Conservation (phyloP, 2,113 vertebrate species). For the Ameiurus melas region DNA sequence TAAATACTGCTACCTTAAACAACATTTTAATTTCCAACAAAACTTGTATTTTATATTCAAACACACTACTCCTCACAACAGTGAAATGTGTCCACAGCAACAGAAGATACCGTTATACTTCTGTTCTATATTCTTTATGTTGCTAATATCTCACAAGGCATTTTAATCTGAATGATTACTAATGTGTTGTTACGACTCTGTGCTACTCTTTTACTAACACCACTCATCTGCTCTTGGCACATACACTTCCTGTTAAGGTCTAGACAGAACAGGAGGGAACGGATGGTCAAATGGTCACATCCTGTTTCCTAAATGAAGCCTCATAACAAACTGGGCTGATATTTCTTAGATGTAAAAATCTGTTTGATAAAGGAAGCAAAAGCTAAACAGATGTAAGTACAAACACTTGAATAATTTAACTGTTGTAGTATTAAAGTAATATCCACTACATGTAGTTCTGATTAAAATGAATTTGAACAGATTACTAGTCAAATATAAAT, state of each 20-base stretch:
- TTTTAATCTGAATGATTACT: neutral
- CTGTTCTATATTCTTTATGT: neutral
- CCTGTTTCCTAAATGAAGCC: constrained; percentile 31
- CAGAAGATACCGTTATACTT: neutral
- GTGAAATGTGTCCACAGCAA: neutral
- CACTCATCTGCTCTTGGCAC: constrained; percentile 38
- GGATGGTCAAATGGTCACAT: constrained; percentile 48
- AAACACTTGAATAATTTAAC: neutral
- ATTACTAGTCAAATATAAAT: neutral
- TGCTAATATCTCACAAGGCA: neutral
- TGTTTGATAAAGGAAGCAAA: constrained; percentile 3
- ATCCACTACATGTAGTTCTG: neutral
- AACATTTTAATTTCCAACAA: neutral
- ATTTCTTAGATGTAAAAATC: constrained; percentile 26
- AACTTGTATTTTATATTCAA: neutral
- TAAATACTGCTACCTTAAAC: neutral
- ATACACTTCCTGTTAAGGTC: constrained; percentile 46
- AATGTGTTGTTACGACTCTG: neutral
- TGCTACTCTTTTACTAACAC: neutral
- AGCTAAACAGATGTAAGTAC: constrained; percentile 3
- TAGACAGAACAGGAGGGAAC: constrained; percentile 40
- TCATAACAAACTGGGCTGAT: constrained; percentile 1
- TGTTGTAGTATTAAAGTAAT: neutral
- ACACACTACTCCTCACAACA: neutral
- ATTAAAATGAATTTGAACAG: neutral